Conservation (phyloP, 2,797 vertebrate species). For the Odontamblyopus rebecca region DNA sequence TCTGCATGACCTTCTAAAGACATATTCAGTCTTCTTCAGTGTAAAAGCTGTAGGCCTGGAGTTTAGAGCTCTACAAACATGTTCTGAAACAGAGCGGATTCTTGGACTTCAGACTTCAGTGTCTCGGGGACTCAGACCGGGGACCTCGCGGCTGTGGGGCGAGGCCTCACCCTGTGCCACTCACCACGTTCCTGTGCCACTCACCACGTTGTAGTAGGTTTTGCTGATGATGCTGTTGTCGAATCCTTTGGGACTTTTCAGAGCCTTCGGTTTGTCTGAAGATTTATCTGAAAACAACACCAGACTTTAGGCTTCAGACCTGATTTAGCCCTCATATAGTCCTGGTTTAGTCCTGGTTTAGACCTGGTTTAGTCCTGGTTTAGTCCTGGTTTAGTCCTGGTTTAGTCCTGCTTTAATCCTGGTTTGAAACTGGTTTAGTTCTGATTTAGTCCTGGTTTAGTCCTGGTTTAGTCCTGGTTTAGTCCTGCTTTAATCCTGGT, state of each 20-base stretch:
- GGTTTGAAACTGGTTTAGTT: too few species aligned
- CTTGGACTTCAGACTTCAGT: too few species aligned
- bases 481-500: not conserved
- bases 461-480: not conserved
- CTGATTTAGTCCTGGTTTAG: not conserved
- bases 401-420: too few species aligned
- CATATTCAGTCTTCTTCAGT: too few species aligned
- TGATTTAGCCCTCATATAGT: not conserved
- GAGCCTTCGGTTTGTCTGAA: conserved; percentile 81
- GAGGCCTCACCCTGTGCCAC: conserved; percentile 31
- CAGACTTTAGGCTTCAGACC: not conserved
- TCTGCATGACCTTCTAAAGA: too few species aligned
- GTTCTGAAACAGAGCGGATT: too few species aligned
- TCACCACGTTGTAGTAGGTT: conserved; percentile 98
- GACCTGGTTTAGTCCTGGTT: too few species aligned
- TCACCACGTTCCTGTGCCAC: conserved; percentile 86
- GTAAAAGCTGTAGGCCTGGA: too few species aligned
- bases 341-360: not conserved
- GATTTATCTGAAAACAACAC: conserved; percentile 80
- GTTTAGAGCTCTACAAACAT: too few species aligned
- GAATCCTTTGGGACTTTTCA: conserved; percentile 94
- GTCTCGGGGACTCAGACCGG: too few species aligned
- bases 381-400: too few species aligned
- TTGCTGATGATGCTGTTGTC: conserved; percentile 92
- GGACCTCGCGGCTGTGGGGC: too few species aligned